Conservation (phyloP, 2,888 invertebrate species). For the Corbicula japonica region DNA sequence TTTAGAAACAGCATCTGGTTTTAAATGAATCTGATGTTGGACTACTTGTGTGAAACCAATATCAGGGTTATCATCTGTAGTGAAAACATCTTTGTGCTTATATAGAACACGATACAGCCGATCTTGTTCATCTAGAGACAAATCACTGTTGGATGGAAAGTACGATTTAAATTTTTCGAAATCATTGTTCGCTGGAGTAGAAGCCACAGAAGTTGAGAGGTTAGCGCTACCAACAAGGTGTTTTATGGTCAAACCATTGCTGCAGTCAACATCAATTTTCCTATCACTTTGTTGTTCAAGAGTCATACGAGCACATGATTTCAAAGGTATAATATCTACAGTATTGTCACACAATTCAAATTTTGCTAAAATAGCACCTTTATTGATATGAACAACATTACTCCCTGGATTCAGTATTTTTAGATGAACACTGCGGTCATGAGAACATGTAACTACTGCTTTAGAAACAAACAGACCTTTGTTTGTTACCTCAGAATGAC, state of each 20-base stretch:
- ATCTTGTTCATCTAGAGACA: slow-evolving; percentile 24
- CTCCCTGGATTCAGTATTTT: slow-evolving; percentile 45
- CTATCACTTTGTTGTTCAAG: slow-evolving; percentile 4
- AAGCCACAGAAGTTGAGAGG: background rate
- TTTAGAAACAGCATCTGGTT: slow-evolving; percentile 39
- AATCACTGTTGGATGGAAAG: slow-evolving; percentile 13
- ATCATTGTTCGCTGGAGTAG: background rate
- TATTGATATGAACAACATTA: slow-evolving; percentile 20
- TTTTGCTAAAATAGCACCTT: slow-evolving; percentile 33
- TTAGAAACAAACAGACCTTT: slow-evolving; percentile 47
- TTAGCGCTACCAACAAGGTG: slow-evolving; percentile 1
- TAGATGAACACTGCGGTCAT: slow-evolving; percentile 25
- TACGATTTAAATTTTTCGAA: slow-evolving; percentile 31
- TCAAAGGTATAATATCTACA: slow-evolving; percentile 34
- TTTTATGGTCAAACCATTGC: background rate
- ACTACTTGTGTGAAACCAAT: slow-evolving; percentile 36
- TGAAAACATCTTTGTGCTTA: slow-evolving; percentile 43
- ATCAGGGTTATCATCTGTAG: slow-evolving; percentile 40
- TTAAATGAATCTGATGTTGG: slow-evolving; percentile 41
- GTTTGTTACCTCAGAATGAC: slow-evolving; percentile 17
- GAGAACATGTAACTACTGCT: slow-evolving; percentile 19
- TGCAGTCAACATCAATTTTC: background rate
- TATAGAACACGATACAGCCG: slow-evolving; percentile 28
- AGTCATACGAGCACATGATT: slow-evolving; percentile 33
- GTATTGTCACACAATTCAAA: slow-evolving; percentile 46